Conservation (phyloP, 2,113 vertebrate species). For the Crotalus horridus region DNA sequence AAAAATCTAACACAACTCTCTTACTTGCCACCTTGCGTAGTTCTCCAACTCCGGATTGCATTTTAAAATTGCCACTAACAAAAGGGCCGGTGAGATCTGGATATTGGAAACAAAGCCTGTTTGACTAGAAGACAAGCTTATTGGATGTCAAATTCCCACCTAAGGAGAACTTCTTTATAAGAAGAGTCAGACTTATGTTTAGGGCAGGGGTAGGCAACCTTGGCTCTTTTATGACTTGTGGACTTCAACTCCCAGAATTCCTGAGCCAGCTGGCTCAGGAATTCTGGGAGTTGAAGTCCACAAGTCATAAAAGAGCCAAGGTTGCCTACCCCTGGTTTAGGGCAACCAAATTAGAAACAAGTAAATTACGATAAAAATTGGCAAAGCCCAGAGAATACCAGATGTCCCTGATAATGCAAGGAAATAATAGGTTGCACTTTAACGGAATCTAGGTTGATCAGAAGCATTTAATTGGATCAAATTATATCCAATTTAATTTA, state of each 20-base stretch:
- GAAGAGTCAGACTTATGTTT: background rate
- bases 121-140: background rate
- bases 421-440: background rate
- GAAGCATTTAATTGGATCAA: background rate
- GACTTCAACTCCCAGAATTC: no score
- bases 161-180: background rate
- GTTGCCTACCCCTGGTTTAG: background rate
- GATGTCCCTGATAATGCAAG: background rate
- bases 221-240: no score
- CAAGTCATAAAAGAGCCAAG: no score
- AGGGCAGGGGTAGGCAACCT: background rate
- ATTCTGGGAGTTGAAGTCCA: no score
- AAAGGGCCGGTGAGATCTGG: no score
- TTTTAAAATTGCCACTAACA: no score
- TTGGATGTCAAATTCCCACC: background rate
- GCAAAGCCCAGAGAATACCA: background rate
- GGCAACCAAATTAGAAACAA: background rate
- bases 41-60: no score
- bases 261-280: no score
- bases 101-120: background rate
- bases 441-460: background rate
- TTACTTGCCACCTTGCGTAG: no score
- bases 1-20: no score
- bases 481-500: background rate
- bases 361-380: background rate